Evolutionary conservation across 2,797 vertebrate genomes (phyloP), one percentile per base, ranked within the genome.

Genomic region (Takifugu rubripes): DNA sequence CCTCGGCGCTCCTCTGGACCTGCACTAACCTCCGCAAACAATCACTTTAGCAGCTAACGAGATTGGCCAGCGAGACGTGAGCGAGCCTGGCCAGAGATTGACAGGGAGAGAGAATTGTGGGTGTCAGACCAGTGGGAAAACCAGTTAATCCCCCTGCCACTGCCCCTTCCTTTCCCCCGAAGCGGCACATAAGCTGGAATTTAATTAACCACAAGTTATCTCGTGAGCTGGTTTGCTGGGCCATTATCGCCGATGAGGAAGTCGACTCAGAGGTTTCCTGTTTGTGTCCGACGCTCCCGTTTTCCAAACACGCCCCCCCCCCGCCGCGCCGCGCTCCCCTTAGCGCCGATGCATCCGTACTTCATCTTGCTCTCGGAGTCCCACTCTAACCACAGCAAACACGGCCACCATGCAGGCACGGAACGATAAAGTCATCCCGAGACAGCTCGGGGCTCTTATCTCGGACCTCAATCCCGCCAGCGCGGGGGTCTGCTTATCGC

Each of bases 391-490:
- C 66, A 58, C 21, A 54, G 60, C 49, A 47, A 21, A 21, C 24
- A 57, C 58, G 69, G 66, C 70, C 74, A 61, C 63, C 54, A 59
- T 72, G 65, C 45, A 31, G 76, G 64, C 65, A 55, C 58, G 61
- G 72, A 31, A 68, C 69, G 91, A 92, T 93, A 91, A 92, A 91
- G 89, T 81, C 78, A 74, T 91, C 83, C 78, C 68, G 40, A 76
- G 68, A 84, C 84, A 87, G 85, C 72, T 84, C 56, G 4, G 47
- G 60, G 65, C 68, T 68, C 52, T 90, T 93, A 92, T 92, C 91
- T 82, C 33, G 14, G 72, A 78, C 80, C 81, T 83, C 81, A 73
- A 75, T 87, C 80, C 83, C 54, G 58, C 55, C 69, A 85, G 83
- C 77, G 66, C 79, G 63, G 79, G 78, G 87, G 83, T 83, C 75